Percentiles rank a stretch among this genome's conserved stretches.
Evolutionary conservation across 2,113 vertebrate genomes (phyloP).

Genomic region (Rallus limicola): DNA sequence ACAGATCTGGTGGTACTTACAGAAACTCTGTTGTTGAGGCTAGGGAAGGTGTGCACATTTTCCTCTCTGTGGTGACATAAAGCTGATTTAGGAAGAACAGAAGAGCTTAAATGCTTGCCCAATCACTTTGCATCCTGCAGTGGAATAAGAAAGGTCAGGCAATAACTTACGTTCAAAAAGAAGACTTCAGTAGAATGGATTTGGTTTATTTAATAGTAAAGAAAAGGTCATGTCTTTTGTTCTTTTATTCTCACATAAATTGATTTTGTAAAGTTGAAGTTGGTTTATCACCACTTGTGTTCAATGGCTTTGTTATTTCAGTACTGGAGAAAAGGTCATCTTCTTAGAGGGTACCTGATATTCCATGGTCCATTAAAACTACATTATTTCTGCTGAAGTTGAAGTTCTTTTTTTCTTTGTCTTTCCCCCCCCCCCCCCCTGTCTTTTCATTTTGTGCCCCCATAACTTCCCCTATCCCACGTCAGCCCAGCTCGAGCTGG

Average conservation of each 20-base stretch:
- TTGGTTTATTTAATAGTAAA: conserved; percentile 46
- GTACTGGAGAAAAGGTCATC: conserved; percentile 46
- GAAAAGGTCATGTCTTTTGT: conserved; percentile 56
- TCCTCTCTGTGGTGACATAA: background rate
- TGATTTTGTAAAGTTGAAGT: conserved; percentile 30
- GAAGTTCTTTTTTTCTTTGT: background rate
- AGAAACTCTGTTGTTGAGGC: background rate
- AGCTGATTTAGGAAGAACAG: background rate
- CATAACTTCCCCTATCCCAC: background rate
- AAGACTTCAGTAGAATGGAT: conserved; percentile 3
- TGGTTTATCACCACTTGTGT: conserved; percentile 38
- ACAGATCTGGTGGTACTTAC: background rate
- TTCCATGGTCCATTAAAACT: conserved; percentile 1
- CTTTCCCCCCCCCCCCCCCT: too few relatives aligned
- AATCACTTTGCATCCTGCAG: background rate
- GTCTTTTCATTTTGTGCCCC: rapidly evolving
- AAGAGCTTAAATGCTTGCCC: background rate
- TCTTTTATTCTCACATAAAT: conserved; percentile 34
- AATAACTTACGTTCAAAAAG: conserved; percentile 28
- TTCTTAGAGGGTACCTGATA: background rate
- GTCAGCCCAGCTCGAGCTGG: background rate
- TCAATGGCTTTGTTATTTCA: conserved; percentile 2
- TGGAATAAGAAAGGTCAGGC: conserved; percentile 44
- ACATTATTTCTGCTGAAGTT: background rate
- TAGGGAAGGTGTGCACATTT: background rate